A percentile compares a stretch with the other conserved stretches of the same genome.
Evolutionary conservation across 2,113 vertebrate species (phyloP).

Genomic region (Stictonetta naevosa): DNA sequence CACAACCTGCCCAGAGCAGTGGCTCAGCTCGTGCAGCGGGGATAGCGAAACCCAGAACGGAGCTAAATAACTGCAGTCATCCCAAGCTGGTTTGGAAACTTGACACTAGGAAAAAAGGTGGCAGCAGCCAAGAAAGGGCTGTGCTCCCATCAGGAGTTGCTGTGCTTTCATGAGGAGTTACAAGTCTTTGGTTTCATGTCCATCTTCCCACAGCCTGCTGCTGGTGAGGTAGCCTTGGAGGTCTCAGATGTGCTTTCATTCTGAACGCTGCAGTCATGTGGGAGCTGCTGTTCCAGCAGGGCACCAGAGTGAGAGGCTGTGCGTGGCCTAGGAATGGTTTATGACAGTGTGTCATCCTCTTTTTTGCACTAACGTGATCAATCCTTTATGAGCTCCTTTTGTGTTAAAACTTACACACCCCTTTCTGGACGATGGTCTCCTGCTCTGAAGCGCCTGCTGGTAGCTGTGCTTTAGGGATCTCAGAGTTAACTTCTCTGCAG

Average conservation of each 20-base stretch:
- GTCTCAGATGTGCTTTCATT: neutral
- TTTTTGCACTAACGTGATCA: fast-evolving
- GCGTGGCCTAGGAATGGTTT: fast-evolving
- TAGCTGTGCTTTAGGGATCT: neutral
- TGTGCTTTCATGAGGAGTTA: fast-evolving
- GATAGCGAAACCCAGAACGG: neutral
- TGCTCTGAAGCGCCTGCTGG: neutral
- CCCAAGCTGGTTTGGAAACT: neutral
- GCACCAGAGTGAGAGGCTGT: neutral
- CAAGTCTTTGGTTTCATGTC: neutral
- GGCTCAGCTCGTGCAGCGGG: neutral
- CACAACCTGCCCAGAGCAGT: fast-evolving
- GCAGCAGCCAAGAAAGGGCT: neutral
- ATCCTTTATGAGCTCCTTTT: fast-evolving
- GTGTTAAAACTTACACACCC: fast-evolving
- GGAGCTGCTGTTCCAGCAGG: neutral
- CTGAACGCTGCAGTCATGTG: fast-evolving
- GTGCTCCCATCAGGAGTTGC: neutral
- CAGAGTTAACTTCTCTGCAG: neutral
- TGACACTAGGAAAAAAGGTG: neutral
- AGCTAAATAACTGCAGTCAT: neutral
- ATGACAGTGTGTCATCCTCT: neutral
- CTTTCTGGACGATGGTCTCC: neutral
- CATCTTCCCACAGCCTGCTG: neutral
- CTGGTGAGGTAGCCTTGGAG: neutral